These are phyloP conservation scores for Lepus oiostolus DNA, from an alignment of 2,797 vertebrate species.

Conservation along the genomic window DNA sequence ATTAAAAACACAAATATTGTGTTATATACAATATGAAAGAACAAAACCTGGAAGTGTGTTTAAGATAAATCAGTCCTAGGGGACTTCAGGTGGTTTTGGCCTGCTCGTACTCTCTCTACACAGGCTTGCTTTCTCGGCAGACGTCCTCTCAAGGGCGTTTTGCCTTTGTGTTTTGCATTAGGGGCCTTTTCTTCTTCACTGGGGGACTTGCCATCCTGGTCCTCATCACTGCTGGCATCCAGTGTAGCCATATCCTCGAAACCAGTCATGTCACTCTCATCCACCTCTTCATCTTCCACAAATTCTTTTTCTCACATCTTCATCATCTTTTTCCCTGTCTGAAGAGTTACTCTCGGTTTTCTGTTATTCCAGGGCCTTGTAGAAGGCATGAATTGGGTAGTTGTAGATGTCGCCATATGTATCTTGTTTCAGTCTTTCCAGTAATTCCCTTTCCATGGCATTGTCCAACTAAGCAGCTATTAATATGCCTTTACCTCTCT, in stretches of 20 bases:
- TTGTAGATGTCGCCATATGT: slow-evolving; percentile 99
- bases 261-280: slow-evolving; percentile 97
- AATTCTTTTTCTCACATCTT: slow-evolving; percentile 94
- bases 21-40: slow-evolving; percentile 55
- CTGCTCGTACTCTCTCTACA: slow-evolving; percentile 96
- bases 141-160: slow-evolving; percentile 91
- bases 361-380: slow-evolving; percentile 95
- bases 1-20: slow-evolving; percentile 70
- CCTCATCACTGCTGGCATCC: slow-evolving; percentile 92
- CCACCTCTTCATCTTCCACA: slow-evolving; percentile 93
- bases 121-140: slow-evolving; percentile 92
- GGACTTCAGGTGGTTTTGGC: slow-evolving; percentile 87
- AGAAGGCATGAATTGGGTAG: slow-evolving; percentile 97
- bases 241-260: slow-evolving; percentile 98
- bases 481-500: slow-evolving; percentile 97
- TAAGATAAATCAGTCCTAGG: slow-evolving; percentile 1
- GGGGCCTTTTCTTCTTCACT: slow-evolving; percentile 84
- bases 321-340: slow-evolving; percentile 88
- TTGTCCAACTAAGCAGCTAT: slow-evolving; percentile 97
- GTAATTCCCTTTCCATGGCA: slow-evolving; percentile 97
- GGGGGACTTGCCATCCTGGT: slow-evolving; percentile 84
- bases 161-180: slow-evolving; percentile 91
- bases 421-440: slow-evolving; percentile 97
- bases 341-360: slow-evolving; percentile 92
- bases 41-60: background rate